Evolutionary conservation across 2,797 vertebrate species (phyloP), one percentile per base, ranked within the genome.

Genomic region (Pseudochaenichthys georgianus): DNA sequence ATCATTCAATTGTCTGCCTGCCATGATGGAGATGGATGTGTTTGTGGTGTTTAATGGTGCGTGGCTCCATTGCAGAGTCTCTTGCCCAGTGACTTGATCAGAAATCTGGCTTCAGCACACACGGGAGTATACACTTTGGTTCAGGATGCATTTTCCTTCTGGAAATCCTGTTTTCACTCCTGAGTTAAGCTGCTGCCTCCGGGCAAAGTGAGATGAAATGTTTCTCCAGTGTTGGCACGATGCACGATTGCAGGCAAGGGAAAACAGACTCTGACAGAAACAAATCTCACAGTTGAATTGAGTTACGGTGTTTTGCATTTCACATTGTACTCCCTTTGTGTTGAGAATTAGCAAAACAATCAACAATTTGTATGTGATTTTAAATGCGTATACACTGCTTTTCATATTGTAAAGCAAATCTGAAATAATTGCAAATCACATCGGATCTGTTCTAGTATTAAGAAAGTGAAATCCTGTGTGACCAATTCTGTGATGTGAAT

Each of bases 11-110:
- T 69, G 53, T 61, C 74, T 50, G 9, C 9, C 70, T 70, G 73
- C 48, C 38, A 3, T 31, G 85, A 86, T 83, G 62, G 65, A 85
- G 84, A 87, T 78, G 69, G 73, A 87, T 85, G 28, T 55, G 80
- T 80, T 86, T 80, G 67, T 54, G 54, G 17, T 73, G 84, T 81
- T 77, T 83, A 83, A 86, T 89, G 78, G 53, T 21, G 80, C 63
- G 60, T 78, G 67, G 62, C 75, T 82, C 83, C 80, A 78, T 88
- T 73, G 80, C 21, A 21, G 57, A 87, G 68, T 63, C 63, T 64
- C 87, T 72, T 65, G 52, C 60, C 75, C 64, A 7, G 48, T 2
- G n/a, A 80, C 52, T 41, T 46, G 21, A 48, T 75, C 45, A 60
- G 41, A 77, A 73, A 78, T 82, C 62, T 75, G 61, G 70, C 65